phyloP scores from a whole-genome alignment of 1,140 invertebrate genomes.

The Oncopodura yosiiana region DNA sequence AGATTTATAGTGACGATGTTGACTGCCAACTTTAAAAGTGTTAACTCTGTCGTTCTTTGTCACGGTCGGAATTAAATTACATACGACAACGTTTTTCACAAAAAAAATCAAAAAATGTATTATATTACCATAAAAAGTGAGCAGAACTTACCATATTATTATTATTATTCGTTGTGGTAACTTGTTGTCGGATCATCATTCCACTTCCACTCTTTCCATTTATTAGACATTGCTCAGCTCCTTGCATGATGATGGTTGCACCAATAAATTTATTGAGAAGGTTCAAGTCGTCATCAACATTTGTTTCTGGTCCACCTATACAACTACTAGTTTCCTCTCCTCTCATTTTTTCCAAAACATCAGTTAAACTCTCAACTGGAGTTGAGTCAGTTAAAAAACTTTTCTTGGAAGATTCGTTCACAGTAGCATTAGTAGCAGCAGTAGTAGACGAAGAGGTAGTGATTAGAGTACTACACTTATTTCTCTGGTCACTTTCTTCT shows the following conservation, averaged over 20 bases:
- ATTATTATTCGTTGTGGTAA: not conserved
- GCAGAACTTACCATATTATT: not conserved
- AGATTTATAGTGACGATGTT: too few species aligned
- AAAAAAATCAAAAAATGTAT: too few species aligned
- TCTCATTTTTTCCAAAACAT: slow-evolving; percentile 62
- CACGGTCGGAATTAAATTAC: too few species aligned
- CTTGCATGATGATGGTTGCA: slow-evolving; percentile 38
- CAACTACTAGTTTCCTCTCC: slow-evolving; percentile 42
- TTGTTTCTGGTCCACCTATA: slow-evolving; percentile 32
- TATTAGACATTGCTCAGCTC: not conserved
- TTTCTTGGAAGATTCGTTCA: slow-evolving; percentile 1
- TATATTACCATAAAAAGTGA: too few species aligned
- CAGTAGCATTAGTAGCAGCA: not conserved
- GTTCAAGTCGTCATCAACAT: slow-evolving; percentile 53
- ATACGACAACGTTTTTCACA: too few species aligned
- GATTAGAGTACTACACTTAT: too few species aligned
- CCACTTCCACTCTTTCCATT: not conserved
- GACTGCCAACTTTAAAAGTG: too few species aligned
- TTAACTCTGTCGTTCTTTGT: too few species aligned
- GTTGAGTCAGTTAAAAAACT: slow-evolving; percentile 43
- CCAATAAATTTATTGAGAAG: slow-evolving; percentile 69
- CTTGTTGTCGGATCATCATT: not conserved
- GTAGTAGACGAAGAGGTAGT: not conserved
- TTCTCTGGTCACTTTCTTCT: not conserved
- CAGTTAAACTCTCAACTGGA: slow-evolving; percentile 58